A percentile compares a stretch with the other conserved stretches of the same genome.
Evolutionary conservation across 2,113 vertebrate genomes (phyloP).

Genomic region (Petrocephalus zakoni): DNA sequence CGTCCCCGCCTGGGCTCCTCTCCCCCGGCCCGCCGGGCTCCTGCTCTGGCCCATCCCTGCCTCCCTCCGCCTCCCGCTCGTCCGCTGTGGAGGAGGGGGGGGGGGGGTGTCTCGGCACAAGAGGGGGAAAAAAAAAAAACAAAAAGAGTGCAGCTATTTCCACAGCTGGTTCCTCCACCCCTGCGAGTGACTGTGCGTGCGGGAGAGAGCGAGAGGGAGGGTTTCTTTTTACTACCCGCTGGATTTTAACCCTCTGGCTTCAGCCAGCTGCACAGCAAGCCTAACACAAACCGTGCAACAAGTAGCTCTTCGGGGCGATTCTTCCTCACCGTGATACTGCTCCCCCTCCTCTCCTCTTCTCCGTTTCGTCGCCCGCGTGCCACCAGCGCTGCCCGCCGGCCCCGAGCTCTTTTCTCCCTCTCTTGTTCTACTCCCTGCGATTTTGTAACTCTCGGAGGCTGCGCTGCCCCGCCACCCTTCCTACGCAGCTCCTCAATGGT

Average conservation of each 20-base stretch:
- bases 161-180: constrained; percentile 77
- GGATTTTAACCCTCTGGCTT: constrained; percentile 40
- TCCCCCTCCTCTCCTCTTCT: background rate
- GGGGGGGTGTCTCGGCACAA: constrained; percentile 28
- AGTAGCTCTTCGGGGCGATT: constrained; percentile 7
- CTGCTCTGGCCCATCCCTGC: constrained; percentile 32
- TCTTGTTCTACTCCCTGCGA: constrained; percentile 18
- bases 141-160: constrained; percentile 69
- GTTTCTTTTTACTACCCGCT: constrained; percentile 44
- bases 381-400: background rate
- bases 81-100: constrained; percentile 34
- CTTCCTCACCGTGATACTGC: background rate
- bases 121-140: constrained; percentile 27
- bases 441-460: background rate
- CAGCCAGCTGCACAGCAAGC: constrained; percentile 12
- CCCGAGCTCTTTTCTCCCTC: constrained; percentile 14
- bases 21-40: constrained; percentile 54
- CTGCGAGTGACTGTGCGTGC: constrained; percentile 56
- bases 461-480: background rate
- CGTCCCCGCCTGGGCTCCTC: constrained; percentile 71
- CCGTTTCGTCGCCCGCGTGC: background rate
- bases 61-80: constrained; percentile 40
- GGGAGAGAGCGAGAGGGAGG: constrained; percentile 47
- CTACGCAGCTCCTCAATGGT: constrained; percentile 9
- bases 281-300: constrained; percentile 20